phyloP scores from a whole-genome alignment of 2,113 vertebrate genomes.

The Cryptotis parvus region DNA sequence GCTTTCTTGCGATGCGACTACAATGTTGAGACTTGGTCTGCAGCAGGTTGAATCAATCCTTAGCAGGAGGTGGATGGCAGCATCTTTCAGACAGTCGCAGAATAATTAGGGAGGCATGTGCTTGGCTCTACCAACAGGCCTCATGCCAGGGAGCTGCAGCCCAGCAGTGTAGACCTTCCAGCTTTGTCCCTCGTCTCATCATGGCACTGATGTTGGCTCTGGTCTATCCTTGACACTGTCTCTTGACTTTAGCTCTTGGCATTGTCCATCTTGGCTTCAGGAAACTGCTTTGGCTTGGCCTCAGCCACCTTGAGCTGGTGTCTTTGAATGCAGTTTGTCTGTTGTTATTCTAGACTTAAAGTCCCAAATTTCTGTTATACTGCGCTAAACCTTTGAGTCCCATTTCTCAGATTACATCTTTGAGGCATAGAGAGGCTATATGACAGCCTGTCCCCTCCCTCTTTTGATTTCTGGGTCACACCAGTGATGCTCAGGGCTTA shows the following conservation, averaged over 20 bases:
- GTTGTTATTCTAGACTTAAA: not conserved
- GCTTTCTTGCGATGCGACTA: not conserved
- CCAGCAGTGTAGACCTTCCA: conserved; percentile 9
- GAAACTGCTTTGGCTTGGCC: conserved; percentile 35
- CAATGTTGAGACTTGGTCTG: not conserved
- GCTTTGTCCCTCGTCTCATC: not conserved
- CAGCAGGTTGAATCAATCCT: conserved; percentile 10
- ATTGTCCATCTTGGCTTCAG: conserved; percentile 16
- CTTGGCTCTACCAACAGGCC: conserved; percentile 24
- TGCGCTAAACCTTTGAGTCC: not conserved
- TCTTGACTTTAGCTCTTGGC: not conserved
- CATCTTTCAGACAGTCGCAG: conserved; percentile 48
- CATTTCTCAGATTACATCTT: not conserved
- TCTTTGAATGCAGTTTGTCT: conserved; percentile 4
- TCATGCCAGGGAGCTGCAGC: conserved; percentile 38
- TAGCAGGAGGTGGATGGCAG: conserved; percentile 31
- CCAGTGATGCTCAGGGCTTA: no score
- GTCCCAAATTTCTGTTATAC: not conserved
- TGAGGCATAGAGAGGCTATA: no score
- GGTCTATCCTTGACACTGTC: not conserved
- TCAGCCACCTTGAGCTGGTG: not conserved
- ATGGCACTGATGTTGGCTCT: conserved; percentile 3
- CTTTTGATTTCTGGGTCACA: no score
- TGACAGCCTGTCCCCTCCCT: no score
- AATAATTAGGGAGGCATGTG: conserved; percentile 47